A percentile compares a stretch with the other conserved stretches of the same genome.
phyloP scores from a whole-genome alignment of 2,888 invertebrate genomes.

The Rutpela maculata region DNA sequence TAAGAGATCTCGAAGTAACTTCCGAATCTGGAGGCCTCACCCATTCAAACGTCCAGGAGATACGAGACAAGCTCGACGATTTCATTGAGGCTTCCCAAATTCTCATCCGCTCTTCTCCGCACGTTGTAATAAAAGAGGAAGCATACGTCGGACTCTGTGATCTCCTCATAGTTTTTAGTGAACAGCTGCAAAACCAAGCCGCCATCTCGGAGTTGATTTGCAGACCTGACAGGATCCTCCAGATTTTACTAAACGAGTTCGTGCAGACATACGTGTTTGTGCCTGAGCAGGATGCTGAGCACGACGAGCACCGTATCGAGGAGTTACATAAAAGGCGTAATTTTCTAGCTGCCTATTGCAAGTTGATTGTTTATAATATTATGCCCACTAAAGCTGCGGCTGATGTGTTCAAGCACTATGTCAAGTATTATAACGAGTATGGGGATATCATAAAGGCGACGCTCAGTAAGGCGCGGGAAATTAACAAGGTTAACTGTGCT shows the following conservation, averaged over 20 bases:
- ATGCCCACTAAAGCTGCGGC: slow-evolving; percentile 88
- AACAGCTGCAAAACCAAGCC: slow-evolving; percentile 63
- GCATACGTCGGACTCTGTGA: slow-evolving; percentile 98
- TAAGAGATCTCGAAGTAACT: slow-evolving; percentile 87
- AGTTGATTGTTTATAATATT: slow-evolving; percentile 97
- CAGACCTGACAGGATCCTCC: slow-evolving; percentile 87
- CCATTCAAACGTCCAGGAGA: slow-evolving; percentile 77
- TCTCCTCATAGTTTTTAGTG: slow-evolving; percentile 88
- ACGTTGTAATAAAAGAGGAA: slow-evolving; percentile 84
- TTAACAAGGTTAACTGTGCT: slow-evolving; percentile 97
- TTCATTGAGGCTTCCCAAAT: slow-evolving; percentile 86
- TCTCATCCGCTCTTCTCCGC: slow-evolving; percentile 81
- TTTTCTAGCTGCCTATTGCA: slow-evolving; percentile 97
- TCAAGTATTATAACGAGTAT: slow-evolving; percentile 98
- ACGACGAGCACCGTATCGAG: slow-evolving; percentile 97
- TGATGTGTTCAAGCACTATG: slow-evolving; percentile 97
- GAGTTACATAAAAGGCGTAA: slow-evolving; percentile 97
- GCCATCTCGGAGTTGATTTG: slow-evolving; percentile 81
- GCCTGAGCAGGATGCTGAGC: slow-evolving; percentile 91
- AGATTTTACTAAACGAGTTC: slow-evolving; percentile 90
- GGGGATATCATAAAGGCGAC: slow-evolving; percentile 99
- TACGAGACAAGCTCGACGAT: slow-evolving; percentile 83
- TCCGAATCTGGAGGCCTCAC: slow-evolving; percentile 78
- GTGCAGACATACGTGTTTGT: slow-evolving; percentile 95
- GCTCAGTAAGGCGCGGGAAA: slow-evolving; percentile 96